A percentile compares a stretch with the other conserved stretches of the same genome.
Conservation (phyloP, 2,113 vertebrate genomes). For the Eleginops maclovinus region DNA sequence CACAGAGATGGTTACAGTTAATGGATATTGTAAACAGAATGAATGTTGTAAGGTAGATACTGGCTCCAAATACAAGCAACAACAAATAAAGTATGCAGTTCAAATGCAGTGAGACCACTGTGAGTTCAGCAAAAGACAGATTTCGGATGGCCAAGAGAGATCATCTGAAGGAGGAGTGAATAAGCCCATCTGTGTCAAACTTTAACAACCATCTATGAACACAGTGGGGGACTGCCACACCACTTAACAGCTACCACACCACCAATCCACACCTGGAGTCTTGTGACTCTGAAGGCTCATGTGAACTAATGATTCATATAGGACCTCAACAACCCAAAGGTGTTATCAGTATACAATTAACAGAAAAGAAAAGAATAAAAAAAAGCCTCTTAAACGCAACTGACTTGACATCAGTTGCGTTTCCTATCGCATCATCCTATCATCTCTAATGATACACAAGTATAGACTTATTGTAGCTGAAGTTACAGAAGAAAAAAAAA, state of each 20-base stretch:
- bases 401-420: too few relatives aligned
- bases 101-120: background rate
- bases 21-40: background rate
- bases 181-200: slow-evolving; percentile 4
- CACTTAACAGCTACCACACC: slow-evolving; percentile 1
- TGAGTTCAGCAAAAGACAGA: background rate
- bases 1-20: slow-evolving; percentile 32
- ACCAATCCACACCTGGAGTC: slow-evolving; percentile 5
- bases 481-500: too few relatives aligned
- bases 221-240: background rate
- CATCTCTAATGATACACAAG: too few relatives aligned
- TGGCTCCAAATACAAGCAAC: too few relatives aligned
- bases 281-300: slow-evolving; percentile 7
- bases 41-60: too few relatives aligned
- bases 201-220: background rate
- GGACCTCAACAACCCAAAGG: background rate
- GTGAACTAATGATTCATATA: background rate
- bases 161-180: slow-evolving; percentile 1
- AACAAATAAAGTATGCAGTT: too few relatives aligned
- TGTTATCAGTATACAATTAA: slow-evolving; percentile 3
- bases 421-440: too few relatives aligned
- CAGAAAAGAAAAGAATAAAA: background rate
- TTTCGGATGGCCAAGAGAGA: background rate
- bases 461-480: too few relatives aligned
- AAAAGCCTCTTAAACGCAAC: background rate